These are phyloP conservation scores for Verasper variegatus DNA, from an alignment of 2,113 vertebrate genomes.

Conservation along the genomic window DNA sequence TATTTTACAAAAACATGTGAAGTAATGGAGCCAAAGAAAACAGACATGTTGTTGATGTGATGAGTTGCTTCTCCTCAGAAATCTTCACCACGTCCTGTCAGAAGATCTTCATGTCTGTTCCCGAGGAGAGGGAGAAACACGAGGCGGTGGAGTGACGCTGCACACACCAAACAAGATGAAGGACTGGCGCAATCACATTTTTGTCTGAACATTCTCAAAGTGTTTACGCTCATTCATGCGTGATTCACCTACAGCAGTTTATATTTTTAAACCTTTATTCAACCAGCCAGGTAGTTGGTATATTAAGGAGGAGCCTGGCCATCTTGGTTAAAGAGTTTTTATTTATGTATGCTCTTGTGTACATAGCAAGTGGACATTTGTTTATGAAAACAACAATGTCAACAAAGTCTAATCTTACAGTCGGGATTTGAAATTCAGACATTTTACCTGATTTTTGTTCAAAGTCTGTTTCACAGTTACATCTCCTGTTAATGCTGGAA, in stretches of 20 bases:
- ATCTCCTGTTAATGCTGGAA: neutral
- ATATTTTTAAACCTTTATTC: neutral
- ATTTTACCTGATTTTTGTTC: neutral
- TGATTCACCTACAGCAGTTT: conserved; percentile 21
- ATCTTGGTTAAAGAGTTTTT: conserved; percentile 14
- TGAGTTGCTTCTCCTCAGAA: conserved; percentile 70
- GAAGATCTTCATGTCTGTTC: conserved; percentile 83
- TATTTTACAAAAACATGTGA: neutral
- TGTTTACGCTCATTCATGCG: conserved; percentile 59
- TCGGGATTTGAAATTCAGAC: neutral
- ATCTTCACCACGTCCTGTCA: conserved; percentile 84
- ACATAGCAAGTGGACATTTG: conserved; percentile 17
- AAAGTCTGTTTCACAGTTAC: neutral
- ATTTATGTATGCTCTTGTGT: conserved; percentile 22
- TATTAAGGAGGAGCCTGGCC: neutral
- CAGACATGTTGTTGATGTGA: conserved; percentile 34
- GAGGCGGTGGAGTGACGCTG: conserved; percentile 52
- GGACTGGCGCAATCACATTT: conserved; percentile 28
- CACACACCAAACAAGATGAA: neutral
- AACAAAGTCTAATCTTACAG: neutral
- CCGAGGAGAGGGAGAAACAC: conserved; percentile 69
- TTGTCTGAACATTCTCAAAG: conserved; percentile 19
- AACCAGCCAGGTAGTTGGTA: conserved; percentile 11
- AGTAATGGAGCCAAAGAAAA: conserved; percentile 23
- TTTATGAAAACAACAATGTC: conserved; percentile 9